A percentile compares a stretch with the other conserved stretches of the same genome.
Conservation (phyloP, 2,888 invertebrate species). For the Epirrhoe tristata region DNA sequence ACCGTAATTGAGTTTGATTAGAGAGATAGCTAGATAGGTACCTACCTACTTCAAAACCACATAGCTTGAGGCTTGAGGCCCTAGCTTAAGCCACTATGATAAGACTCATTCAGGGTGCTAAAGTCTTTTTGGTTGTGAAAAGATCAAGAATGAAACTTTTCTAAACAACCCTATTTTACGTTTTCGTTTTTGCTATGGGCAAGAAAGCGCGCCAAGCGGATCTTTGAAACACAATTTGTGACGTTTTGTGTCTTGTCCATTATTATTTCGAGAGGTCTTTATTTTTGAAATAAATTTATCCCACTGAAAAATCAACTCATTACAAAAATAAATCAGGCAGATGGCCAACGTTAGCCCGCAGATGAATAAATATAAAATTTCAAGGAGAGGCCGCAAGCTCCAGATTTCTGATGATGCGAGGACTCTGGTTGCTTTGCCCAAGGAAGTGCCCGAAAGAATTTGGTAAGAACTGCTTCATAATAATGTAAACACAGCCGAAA, state of each 20-base stretch:
- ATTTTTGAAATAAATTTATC: slow-evolving; percentile 15
- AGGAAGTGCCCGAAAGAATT: slow-evolving; percentile 72
- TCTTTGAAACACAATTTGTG: neutral
- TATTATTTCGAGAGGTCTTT: slow-evolving; percentile 15
- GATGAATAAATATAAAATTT: slow-evolving; percentile 62
- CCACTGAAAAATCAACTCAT: neutral
- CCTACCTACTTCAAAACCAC: too few species aligned
- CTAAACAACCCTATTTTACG: neutral
- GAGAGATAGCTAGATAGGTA: neutral
- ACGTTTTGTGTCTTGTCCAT: slow-evolving; percentile 15
- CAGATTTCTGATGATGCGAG: slow-evolving; percentile 66
- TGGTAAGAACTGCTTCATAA: slow-evolving; percentile 56
- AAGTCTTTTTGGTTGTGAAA: too few species aligned
- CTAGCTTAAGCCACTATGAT: too few species aligned
- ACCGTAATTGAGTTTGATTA: neutral
- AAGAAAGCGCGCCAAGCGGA: too few species aligned
- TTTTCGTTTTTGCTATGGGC: neutral
- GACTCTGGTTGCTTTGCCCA: slow-evolving; percentile 67
- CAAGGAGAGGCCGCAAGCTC: slow-evolving; percentile 69
- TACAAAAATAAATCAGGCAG: neutral
- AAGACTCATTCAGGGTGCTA: too few species aligned
- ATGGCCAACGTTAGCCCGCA: slow-evolving; percentile 11
- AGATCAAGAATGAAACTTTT: neutral
- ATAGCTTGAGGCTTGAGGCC: too few species aligned
- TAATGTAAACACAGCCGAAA: too few species aligned